Base-by-base conservation (phyloP, 1,140 invertebrate genomes). In the Caerostris darwini region DNA sequence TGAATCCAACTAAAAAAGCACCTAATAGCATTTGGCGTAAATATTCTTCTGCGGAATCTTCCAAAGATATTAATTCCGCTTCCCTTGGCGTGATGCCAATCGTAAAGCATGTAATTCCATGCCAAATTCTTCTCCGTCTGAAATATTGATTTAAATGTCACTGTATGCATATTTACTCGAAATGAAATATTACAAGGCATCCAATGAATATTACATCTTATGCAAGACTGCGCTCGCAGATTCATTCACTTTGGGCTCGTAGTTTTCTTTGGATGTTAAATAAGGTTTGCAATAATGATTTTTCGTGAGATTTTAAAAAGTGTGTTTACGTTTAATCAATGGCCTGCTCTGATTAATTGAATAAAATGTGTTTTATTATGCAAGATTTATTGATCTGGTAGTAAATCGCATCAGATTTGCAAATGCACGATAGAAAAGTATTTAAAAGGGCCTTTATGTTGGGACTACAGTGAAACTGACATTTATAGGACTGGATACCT, bases 141-240 rank as follows among this genome's bases (percentile, higher is more conserved):
- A 83, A 83, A 58, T 83, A 83, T 83, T 83, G 82, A 83, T 83
- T 83, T 83, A 83, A 83, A 83, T 58, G 82, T 56, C 82, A 83
- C 53, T 5, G 14, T 10, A 58, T 83, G 82, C 82, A 83, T 83
- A 83, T 83, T 83, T 83, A 54, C 82, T 83, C n/a, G 14, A 17
- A 58, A 58, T 83, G 82, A 83, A 83, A 58, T 83, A 83, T 83
- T 83, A 58, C 82, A 58, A 83, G 82, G 19, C 17, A 57, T 83
- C 82, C 53, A 83, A 83, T 83, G 82, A 83, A 83, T 83, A 83
- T 58, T 58, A 58, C 82, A 57, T 83, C 56, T 58, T 83, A 56
- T 56, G 82, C 8, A 83, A 58, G 53, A 83, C 57, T 14, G 54
- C 4, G 17, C 53, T 34, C 56, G 54, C 82, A 57, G 53, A 83